Evolutionary conservation across 2,797 vertebrate genomes (phyloP).

Genomic region (Platyrinchus mystaceus): DNA sequence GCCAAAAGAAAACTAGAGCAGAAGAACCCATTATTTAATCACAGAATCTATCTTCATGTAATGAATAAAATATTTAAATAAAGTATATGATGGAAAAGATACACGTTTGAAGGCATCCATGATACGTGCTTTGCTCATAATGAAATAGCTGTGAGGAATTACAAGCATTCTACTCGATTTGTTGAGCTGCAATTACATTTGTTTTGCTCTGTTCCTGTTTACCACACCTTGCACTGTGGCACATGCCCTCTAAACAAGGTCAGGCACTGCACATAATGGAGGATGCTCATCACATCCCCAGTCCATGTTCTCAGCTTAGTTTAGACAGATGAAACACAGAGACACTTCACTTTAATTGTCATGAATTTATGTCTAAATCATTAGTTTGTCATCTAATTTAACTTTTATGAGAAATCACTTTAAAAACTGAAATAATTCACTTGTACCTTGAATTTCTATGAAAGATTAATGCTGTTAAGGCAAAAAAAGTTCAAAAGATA

Average conservation of each 20-base stretch:
- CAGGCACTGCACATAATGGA: neutral
- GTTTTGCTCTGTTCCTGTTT: neutral
- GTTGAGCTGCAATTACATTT: neutral
- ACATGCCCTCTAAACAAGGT: neutral
- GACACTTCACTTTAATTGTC: neutral
- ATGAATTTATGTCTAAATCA: neutral
- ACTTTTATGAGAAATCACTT: slow-evolving; percentile 6
- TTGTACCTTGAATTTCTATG: neutral
- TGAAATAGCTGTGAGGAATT: neutral
- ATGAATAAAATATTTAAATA: slow-evolving; percentile 28
- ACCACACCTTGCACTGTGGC: neutral
- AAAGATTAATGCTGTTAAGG: neutral
- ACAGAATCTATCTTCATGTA: slow-evolving; percentile 14
- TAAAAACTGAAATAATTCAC: slow-evolving; percentile 33
- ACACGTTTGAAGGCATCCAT: neutral
- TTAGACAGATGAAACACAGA: neutral
- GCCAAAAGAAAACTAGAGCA: slow-evolving; percentile 26
- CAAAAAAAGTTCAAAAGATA: slow-evolving; percentile 1
- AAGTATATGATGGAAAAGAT: neutral
- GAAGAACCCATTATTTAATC: slow-evolving; percentile 12
- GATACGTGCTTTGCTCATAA: neutral
- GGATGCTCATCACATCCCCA: neutral
- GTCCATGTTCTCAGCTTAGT: neutral
- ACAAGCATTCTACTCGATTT: neutral
- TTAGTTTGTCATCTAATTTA: neutral